Percentiles rank a stretch among this genome's conserved stretches.
phyloP scores from a whole-genome alignment of 2,113 vertebrate species.

The Notothenia coriiceps region DNA sequence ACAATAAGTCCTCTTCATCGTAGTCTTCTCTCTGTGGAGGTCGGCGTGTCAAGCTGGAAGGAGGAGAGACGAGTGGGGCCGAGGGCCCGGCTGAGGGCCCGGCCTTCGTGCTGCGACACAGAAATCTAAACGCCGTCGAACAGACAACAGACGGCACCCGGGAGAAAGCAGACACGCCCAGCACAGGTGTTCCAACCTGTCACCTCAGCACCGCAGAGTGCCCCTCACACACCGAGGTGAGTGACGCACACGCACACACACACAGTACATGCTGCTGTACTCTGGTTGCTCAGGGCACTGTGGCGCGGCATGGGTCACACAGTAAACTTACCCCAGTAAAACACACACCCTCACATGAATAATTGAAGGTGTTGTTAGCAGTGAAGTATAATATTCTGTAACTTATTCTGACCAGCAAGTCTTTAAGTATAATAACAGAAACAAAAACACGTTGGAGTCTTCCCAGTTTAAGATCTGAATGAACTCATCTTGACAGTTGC shows the following conservation, averaged over 20 bases:
- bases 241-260: slow-evolving; percentile 25
- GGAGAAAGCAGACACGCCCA: slow-evolving; percentile 53
- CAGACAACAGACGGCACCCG: slow-evolving; percentile 36
- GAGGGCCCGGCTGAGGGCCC: slow-evolving; percentile 75
- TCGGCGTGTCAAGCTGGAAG: slow-evolving; percentile 81
- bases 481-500: background rate
- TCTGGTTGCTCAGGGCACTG: slow-evolving; percentile 40
- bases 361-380: slow-evolving; percentile 38
- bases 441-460: no score
- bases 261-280: background rate
- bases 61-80: slow-evolving; percentile 75
- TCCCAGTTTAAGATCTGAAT: background rate
- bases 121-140: slow-evolving; percentile 61
- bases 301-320: slow-evolving; percentile 14
- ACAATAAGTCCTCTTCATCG: background rate
- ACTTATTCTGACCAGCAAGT: slow-evolving; percentile 2
- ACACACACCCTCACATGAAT: slow-evolving; percentile 43
- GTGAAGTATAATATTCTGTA: slow-evolving; percentile 15
- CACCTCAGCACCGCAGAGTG: slow-evolving; percentile 65
- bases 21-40: background rate
- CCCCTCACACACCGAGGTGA: slow-evolving; percentile 74
- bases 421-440: background rate
- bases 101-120: slow-evolving; percentile 81
- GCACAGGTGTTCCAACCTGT: slow-evolving; percentile 68
- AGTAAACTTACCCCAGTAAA: background rate